Evolutionary conservation across 2,888 invertebrate species (phyloP).

Genomic region (Cataglyphis livida): DNA sequence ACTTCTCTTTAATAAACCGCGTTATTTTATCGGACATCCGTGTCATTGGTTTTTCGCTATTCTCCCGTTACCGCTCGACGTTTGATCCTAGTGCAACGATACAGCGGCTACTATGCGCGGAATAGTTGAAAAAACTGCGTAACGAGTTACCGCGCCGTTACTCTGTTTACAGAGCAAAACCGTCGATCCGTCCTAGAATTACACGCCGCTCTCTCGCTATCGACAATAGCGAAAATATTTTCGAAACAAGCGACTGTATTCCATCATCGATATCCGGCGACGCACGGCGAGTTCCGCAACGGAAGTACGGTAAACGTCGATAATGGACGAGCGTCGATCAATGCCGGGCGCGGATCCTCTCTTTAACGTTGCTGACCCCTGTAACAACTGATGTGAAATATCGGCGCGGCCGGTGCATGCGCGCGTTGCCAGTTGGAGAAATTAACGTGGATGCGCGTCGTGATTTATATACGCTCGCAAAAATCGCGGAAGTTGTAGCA

Average conservation of each 20-base stretch:
- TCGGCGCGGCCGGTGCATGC: conserved; percentile 50
- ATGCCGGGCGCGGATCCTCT: conserved; percentile 59
- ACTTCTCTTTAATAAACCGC: conserved; percentile 36
- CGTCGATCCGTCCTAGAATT: conserved; percentile 43
- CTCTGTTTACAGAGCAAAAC: conserved; percentile 52
- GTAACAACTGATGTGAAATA: conserved; percentile 59
- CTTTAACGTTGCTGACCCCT: conserved; percentile 58
- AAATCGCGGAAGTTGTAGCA: conserved; percentile 59
- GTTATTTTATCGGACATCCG: conserved; percentile 7
- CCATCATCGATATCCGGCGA: conserved; percentile 54
- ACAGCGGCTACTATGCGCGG: conserved; percentile 27
- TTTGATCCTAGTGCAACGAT: conserved; percentile 40
- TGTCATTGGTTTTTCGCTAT: conserved; percentile 44
- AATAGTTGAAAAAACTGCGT: conserved; percentile 51
- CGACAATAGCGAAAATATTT: conserved; percentile 45
- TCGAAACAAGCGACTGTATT: conserved; percentile 57
- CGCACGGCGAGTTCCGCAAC: conserved; percentile 38
- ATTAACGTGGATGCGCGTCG: conserved; percentile 51
- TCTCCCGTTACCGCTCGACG: conserved; percentile 43
- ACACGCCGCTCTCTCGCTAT: conserved; percentile 30
- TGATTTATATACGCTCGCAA: conserved; percentile 48
- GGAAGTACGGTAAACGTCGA: conserved; percentile 64
- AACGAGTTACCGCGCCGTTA: conserved; percentile 47
- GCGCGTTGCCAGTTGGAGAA: conserved; percentile 35
- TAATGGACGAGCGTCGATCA: conserved; percentile 69